These are phyloP conservation scores for Corydoras maculifer DNA, from an alignment of 2,113 vertebrate genomes.

Conservation along the genomic window DNA sequence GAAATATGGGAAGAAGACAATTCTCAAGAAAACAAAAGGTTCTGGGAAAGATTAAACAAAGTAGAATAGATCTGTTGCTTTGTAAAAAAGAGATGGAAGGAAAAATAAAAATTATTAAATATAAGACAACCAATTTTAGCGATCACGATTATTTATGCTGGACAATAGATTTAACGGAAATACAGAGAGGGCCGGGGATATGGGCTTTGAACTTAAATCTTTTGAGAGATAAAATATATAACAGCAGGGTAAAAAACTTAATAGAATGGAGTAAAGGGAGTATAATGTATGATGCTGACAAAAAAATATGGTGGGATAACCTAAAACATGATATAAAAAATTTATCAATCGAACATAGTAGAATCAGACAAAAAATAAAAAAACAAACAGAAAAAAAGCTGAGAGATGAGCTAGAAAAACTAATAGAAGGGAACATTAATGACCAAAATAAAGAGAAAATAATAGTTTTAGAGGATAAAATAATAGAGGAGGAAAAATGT, in stretches of 20 bases:
- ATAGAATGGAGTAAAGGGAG: not conserved
- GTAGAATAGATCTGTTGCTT: not conserved
- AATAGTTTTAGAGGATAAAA: too few species aligned
- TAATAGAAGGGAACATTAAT: too few species aligned
- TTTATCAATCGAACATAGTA: too few species aligned
- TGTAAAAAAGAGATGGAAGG: not conserved
- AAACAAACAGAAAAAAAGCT: too few species aligned
- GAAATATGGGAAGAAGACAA: not conserved
- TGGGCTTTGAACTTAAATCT: constrained; percentile 8
- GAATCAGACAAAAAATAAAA: too few species aligned
- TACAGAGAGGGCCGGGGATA: not conserved
- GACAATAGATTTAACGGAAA: not conserved
- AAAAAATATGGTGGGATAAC: not conserved
- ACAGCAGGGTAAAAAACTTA: too few species aligned
- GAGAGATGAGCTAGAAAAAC: too few species aligned
- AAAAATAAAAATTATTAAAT: not conserved
- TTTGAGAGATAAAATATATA: not conserved
- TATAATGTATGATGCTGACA: not conserved
- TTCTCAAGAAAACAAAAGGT: not conserved
- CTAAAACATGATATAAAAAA: too few species aligned
- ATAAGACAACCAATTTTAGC: not conserved
- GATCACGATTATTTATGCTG: constrained; percentile 7
- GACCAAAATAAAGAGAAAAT: too few species aligned
- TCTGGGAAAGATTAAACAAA: not conserved
- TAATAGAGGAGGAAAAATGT: too few species aligned